These are phyloP conservation scores for Anniella stebbinsi DNA, from an alignment of 2,797 vertebrate genomes.

Conservation along the genomic window DNA sequence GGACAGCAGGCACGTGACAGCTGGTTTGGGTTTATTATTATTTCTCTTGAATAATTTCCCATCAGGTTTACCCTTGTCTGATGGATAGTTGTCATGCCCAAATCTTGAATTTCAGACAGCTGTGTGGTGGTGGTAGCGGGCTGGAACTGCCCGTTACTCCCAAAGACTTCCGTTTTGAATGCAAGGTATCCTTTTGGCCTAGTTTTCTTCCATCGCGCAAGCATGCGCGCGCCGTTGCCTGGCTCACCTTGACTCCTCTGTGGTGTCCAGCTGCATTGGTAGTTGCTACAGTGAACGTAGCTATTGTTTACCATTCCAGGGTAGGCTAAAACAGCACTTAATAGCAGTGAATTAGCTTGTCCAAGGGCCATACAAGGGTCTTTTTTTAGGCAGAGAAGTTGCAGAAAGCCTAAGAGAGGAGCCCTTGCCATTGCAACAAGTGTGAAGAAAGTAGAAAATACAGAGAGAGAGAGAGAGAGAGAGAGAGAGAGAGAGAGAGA, in stretches of 20 bases:
- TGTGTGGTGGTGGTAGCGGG: no score
- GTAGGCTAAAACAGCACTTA: constrained; percentile 47
- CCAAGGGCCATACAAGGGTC: constrained; percentile 32
- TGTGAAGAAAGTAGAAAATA: neutral
- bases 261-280: neutral
- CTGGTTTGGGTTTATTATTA: neutral
- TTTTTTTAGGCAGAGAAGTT: neutral
- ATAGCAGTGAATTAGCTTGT: constrained; percentile 10
- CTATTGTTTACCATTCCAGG: constrained; percentile 50
- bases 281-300: constrained; percentile 63
- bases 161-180: neutral
- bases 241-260: no score
- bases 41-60: neutral
- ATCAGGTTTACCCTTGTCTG: neutral
- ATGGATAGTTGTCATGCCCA: no score
- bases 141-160: no score
- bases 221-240: no score
- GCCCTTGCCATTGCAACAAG: no score
- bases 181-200: no score
- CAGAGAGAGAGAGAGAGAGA: no score
- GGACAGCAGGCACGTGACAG: neutral
- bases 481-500: neutral
- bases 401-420: neutral
- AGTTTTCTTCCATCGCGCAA: no score
- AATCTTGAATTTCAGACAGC: no score